A percentile compares a stretch with the other conserved stretches of the same genome.
These are phyloP conservation scores for Microctonus aethiopoides DNA, from an alignment of 2,888 invertebrate genomes.

Conservation along the genomic window DNA sequence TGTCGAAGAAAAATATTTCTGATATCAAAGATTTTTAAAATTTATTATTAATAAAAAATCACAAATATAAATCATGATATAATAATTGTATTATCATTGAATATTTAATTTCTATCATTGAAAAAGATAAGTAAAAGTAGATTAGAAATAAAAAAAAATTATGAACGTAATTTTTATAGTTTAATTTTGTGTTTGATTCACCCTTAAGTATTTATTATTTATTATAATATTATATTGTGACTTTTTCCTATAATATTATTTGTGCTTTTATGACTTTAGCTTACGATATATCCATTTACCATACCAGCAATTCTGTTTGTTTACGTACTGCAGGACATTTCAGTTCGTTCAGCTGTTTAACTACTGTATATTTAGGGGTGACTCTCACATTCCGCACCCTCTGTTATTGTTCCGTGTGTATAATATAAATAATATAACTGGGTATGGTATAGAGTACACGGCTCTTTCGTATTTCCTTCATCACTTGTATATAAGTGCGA, in stretches of 20 bases:
- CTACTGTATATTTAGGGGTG: conserved; percentile 11
- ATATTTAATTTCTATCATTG: too few species aligned
- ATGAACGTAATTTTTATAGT: too few species aligned
- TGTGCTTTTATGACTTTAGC: conserved; percentile 19
- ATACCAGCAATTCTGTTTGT: conserved; percentile 44
- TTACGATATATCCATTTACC: conserved; percentile 38
- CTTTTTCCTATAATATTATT: not conserved
- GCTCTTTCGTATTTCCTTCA: too few species aligned
- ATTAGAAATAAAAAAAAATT: too few species aligned
- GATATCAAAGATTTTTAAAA: not conserved
- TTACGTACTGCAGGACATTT: conserved; percentile 47
- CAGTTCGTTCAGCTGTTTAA: conserved; percentile 14
- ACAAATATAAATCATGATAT: too few species aligned
- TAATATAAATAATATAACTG: not conserved
- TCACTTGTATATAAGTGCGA: too few species aligned
- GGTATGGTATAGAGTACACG: not conserved
- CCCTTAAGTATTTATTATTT: too few species aligned
- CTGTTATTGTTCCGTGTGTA: conserved; percentile 11
- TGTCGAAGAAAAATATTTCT: not conserved
- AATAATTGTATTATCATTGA: too few species aligned
- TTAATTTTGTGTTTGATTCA: too few species aligned
- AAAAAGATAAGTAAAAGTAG: too few species aligned
- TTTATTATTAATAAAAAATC: not conserved
- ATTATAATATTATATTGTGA: not conserved
- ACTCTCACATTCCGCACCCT: conserved; percentile 8